Evolutionary conservation across 2,888 invertebrate species (phyloP), one percentile per base, ranked within the genome.

Genomic region (Beris morrisii): DNA sequence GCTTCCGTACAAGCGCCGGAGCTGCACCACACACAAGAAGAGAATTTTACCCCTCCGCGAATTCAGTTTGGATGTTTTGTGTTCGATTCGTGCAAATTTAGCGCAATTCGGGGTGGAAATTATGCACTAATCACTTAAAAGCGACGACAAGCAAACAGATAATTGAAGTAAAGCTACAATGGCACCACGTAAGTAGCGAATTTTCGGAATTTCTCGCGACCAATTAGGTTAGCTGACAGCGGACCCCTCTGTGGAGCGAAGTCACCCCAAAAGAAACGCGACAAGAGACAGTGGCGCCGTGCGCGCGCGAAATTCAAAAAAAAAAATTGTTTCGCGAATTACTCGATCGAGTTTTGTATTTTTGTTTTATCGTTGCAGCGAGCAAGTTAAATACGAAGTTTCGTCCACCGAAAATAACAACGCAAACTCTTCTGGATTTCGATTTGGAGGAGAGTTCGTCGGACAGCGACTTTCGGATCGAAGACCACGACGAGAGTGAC

Each of bases 391-490:
- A 85, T 87, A 76, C 91, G 92, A 44, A 94, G 92, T 78, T 92
- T 90, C 69, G 90, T 88, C 67, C 89, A 86, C 76, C 79, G 11
- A 79, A 80, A 72, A 76, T 80, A 75, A 87, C 88, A 7, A 86
- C 88, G 50, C 88, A 90, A 70, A 88, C 91, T 6, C 81, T 93
- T 66, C 81, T 92, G 59, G 91, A 92, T 78, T 91, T 93, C 74
- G 93, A 93, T 82, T 84, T 93, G 68, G 95, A 91, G 45, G 94
- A 92, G 67, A 95, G 95, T 77, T 94, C 94, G 0, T 95, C 96
- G 77, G 96, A 96, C 80, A 95, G 95, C 68, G 96, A 96, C 82
- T 96, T 95, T 81, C 87, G 95, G 64, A 93, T 93, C 67, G 93
- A 93, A 78, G 92, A 92, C 78, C 92, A 92, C 75, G 86, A 85